Percentiles rank a stretch among this genome's conserved stretches.
phyloP scores from a whole-genome alignment of 53 echinoderm and acorn worm species.

The Echinometra lucunter region DNA sequence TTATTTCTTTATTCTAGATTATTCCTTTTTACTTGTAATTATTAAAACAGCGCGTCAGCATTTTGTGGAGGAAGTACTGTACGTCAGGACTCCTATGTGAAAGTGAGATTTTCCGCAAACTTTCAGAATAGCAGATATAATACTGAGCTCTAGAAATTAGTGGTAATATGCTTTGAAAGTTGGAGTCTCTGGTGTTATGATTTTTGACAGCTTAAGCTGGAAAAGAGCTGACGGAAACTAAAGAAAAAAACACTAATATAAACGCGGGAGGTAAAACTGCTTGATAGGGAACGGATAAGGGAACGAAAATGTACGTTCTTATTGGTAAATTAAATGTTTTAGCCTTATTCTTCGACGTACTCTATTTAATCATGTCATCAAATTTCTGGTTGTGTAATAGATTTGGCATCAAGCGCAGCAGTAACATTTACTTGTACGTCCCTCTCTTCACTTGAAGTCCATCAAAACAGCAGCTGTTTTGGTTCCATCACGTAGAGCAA shows the following conservation, averaged over 20 bases:
- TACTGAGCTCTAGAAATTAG: not conserved
- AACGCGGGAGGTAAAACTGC: no score
- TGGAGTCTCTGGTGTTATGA: not conserved
- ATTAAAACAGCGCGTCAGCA: not conserved
- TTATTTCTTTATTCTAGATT: no score
- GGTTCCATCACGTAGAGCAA: constrained; percentile 19
- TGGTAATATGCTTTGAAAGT: not conserved
- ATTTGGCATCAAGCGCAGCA: not conserved
- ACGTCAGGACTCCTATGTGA: not conserved
- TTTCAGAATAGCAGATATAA: not conserved
- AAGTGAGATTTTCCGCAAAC: not conserved
- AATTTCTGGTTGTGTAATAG: not conserved
- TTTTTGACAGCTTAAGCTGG: no score
- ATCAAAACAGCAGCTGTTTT: not conserved
- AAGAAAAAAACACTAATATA: no score
- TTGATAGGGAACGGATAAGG: no score
- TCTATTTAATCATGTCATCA: not conserved
- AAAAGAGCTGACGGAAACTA: no score
- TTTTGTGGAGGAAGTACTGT: not conserved
- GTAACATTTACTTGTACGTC: not conserved
- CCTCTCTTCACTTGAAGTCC: not conserved
- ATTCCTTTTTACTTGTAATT: no score
- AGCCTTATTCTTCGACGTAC: not conserved
- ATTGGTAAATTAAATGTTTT: no score
- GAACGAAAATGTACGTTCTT: no score